These are phyloP conservation scores for Macrochelys suwanniensis DNA, from an alignment of 2,797 vertebrate genomes.

Conservation along the genomic window DNA sequence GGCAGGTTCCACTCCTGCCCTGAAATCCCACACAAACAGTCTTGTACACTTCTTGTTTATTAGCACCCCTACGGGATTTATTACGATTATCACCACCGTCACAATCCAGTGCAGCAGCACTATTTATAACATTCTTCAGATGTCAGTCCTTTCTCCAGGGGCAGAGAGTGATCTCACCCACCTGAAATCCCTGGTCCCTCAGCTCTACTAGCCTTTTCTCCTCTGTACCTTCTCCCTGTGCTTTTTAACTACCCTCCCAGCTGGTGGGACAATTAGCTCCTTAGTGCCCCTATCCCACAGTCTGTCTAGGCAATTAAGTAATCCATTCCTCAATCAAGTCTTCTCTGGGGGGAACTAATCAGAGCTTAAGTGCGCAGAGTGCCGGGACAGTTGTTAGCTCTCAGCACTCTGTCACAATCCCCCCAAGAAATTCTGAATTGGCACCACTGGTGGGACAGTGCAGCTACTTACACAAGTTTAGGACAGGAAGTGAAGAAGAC, in stretches of 20 bases:
- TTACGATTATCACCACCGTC: neutral
- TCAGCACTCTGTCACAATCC: neutral
- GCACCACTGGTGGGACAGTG: neutral
- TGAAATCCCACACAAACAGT: neutral
- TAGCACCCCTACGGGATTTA: neutral
- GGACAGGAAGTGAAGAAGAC: fast-evolving
- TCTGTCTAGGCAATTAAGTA: neutral
- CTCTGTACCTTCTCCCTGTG: neutral
- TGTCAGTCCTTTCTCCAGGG: neutral
- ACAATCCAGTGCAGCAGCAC: neutral
- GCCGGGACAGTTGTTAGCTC: neutral
- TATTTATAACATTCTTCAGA: neutral
- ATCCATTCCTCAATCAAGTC: neutral
- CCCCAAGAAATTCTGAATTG: neutral
- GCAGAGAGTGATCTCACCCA: neutral
- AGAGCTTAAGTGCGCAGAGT: neutral
- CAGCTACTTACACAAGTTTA: fast-evolving
- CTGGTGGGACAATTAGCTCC: neutral
- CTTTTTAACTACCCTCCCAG: neutral
- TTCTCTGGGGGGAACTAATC: neutral
- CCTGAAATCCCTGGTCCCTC: neutral
- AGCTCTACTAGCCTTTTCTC: neutral
- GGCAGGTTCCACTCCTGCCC: neutral
- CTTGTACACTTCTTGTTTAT: neutral
- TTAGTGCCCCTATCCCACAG: neutral